Conservation (phyloP, 1,140 invertebrate species). For the Physella acuta region DNA sequence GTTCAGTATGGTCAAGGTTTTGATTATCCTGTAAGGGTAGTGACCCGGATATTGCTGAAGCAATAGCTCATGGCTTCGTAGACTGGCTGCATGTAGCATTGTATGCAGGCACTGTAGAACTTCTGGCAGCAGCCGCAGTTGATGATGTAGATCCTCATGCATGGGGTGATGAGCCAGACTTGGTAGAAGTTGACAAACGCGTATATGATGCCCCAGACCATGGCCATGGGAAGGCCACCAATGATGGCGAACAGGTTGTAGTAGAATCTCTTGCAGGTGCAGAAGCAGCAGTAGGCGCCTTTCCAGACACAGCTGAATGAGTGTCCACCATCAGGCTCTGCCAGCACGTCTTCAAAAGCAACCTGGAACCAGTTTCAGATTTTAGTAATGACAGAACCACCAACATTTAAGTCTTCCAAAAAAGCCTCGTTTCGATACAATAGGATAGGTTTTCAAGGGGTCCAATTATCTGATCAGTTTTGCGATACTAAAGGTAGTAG, state of each 20-base stretch:
- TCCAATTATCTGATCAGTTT: too few species aligned
- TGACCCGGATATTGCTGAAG: conserved; percentile 23
- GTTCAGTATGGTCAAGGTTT: too few species aligned
- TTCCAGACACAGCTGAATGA: conserved; percentile 77
- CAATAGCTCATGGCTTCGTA: conserved; percentile 36
- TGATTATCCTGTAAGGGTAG: background rate
- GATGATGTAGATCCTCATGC: conserved; percentile 58
- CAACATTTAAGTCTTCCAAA: too few species aligned
- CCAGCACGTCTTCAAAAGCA: conserved; percentile 75
- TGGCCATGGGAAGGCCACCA: conserved; percentile 68
- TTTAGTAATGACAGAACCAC: too few species aligned
- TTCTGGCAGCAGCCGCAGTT: conserved; percentile 68
- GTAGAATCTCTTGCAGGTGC: conserved; percentile 71
- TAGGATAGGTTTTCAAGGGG: too few species aligned
- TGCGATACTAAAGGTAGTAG: too few species aligned
- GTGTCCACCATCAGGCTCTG: conserved; percentile 74
- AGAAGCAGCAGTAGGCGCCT: conserved; percentile 71
- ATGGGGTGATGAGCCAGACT: conserved; percentile 57
- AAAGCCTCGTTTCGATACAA: too few species aligned
- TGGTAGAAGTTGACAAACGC: conserved; percentile 71
- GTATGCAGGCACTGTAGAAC: conserved; percentile 65
- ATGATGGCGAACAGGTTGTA: conserved; percentile 70
- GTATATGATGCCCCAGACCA: conserved; percentile 69
- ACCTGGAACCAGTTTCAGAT: too few species aligned
- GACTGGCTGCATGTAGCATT: conserved; percentile 39